Base-by-base conservation (phyloP, 2,113 vertebrate species). In the Antechinus flavipes region DNA sequence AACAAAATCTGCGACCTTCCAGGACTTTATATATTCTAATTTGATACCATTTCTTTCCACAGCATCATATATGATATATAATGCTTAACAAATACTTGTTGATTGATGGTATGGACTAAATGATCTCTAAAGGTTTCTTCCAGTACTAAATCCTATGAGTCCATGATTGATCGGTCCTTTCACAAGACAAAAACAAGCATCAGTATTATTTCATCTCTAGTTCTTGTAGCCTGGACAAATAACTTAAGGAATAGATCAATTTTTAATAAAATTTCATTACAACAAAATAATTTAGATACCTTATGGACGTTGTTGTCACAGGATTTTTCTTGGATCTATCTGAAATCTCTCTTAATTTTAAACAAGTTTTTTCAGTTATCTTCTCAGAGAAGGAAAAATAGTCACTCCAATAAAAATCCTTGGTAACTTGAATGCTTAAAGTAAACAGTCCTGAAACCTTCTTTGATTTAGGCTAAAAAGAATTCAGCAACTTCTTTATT, bases 391-490 rank as follows among this genome's bases (percentile, higher is more conserved):
- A 91, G 54, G 94, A 89, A 54, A 93, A 76, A 1, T 93, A 91
- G 47, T 89, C 68, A 92, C 89, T 1, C 2, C 35, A 94, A 19
- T 1, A 10, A 92, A 25, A 16, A 53, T 95, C 14, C 76, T 96
- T 93, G 56, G 93, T 96, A 92, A 91, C 9, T 91, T 95, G 92
- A 94, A 91, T 61, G 42, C 14, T n/a, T 14, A 84, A 84, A 42
- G 56, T 94, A 90, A 97, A 92, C 90, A n/a, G 55, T 10, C 19
- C 68, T 27, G 42, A 55, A 93, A 30, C 55, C 46, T 91, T 97
- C 42, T 95, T 76, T 90, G 30, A 89, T 95, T n/a, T 25, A 93
- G 56, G 91, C 7, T 90, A 90, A 90, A 90, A 49, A 90, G 19
- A 42, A 84, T 84, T 23, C n/a, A 84, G 6, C 23, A 42, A 42